Conservation (phyloP, 1,140 invertebrate genomes). For the Mamestra configurata region DNA sequence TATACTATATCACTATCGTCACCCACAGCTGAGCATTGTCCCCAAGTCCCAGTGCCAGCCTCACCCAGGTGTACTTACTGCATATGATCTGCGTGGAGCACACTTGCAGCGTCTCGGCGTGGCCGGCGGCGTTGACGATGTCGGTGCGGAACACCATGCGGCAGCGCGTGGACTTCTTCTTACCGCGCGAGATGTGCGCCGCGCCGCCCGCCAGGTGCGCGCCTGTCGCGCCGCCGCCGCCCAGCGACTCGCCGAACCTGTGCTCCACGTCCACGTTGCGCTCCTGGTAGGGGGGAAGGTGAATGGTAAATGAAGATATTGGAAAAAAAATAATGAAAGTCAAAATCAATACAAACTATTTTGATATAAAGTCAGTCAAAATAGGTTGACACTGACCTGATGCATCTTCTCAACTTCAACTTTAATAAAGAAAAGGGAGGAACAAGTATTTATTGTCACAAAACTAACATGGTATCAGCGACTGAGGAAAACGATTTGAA, state of each 20-base stretch:
- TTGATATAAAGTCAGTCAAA: too few relatives aligned
- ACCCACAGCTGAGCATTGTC: too few relatives aligned
- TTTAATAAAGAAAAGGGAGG: too few relatives aligned
- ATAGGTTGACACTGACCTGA: too few relatives aligned
- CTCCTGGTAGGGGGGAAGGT: slow-evolving; percentile 91
- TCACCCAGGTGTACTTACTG: too few relatives aligned
- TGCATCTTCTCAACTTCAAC: too few relatives aligned
- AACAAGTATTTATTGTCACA: neutral
- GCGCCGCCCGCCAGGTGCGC: slow-evolving; percentile 87
- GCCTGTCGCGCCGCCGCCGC: slow-evolving; percentile 82
- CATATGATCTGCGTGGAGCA: slow-evolving; percentile 98
- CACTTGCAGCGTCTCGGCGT: slow-evolving; percentile 95
- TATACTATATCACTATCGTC: too few relatives aligned
- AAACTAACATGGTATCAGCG: too few relatives aligned
- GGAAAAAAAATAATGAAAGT: neutral
- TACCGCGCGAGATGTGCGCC: slow-evolving; percentile 92
- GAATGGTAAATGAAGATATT: too few relatives aligned
- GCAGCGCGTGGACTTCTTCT: slow-evolving; percentile 98
- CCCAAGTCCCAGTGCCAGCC: too few relatives aligned
- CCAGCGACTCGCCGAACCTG: slow-evolving; percentile 92
- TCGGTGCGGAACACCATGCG: slow-evolving; percentile 97
- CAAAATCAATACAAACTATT: too few relatives aligned
- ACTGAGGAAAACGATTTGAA: too few relatives aligned
- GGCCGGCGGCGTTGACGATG: slow-evolving; percentile 92
- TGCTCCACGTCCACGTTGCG: slow-evolving; percentile 99